Evolutionary conservation across 2,888 invertebrate genomes (phyloP), one percentile per base, ranked within the genome.

Genomic region (Tillus elongatus): DNA sequence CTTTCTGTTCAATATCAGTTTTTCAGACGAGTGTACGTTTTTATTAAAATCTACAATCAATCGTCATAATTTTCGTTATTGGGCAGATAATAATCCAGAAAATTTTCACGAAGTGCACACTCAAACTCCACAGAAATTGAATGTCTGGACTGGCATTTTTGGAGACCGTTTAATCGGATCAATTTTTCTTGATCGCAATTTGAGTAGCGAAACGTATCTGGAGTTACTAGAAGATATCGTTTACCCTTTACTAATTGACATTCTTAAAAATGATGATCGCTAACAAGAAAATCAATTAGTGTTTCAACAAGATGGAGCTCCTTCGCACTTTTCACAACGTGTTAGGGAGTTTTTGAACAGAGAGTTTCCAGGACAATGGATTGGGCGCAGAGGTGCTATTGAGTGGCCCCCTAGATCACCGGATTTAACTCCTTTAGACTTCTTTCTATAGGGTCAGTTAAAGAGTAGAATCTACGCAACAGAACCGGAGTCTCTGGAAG

Each of bases 61-160:
- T 37, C 33, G 33, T 4, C 37, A 37, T 10, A 37, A 37, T 15
- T 11, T 14, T 15, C 29, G 37, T 4, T 40, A 33, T 27, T 40
- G 28, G 37, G 13, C 30, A 8, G 40, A 40, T 12, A 16, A 9
- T 10, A 36, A 36, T 13, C 36, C 30, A 11, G 15, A 30, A n/a
- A 3, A 14, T 15, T 3, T 29, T 2, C 31, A 11, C 11, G 30
- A 31, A n/a, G 36, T 10, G 10, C 15, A 13, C 15, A 36, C 30
- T 19, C 36, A 31, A 31, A 3, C 2, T 31, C 36, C 36, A 10
- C 13, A 30, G 13, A 32, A 36, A 29, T 3, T 31, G 2, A 36
- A 36, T 12, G 30, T 36, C 9, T 36, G 29, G 30, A 15, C 30
- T 12, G 30, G 36, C 15, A 36, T 36, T 30, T 13, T 30, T 2